Base-by-base conservation (phyloP, 2,113 vertebrate genomes). In the Pangasianodon hypophthalmus region DNA sequence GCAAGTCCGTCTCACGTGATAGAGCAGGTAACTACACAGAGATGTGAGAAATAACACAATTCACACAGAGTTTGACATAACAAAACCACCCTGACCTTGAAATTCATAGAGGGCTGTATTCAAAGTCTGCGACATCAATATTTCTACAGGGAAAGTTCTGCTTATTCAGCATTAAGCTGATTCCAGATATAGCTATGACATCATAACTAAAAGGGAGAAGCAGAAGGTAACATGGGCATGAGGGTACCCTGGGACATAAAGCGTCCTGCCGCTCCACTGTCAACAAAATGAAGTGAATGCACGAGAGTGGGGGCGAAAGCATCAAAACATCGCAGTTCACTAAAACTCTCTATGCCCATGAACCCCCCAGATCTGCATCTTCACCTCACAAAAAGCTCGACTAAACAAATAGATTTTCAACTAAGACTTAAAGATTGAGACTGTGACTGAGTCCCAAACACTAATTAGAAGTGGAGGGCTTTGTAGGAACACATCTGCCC, bases 11-110 rank as follows among this genome's bases (percentile, higher is more conserved):
- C n/a, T 69, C 87, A 58, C 67, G 0, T 16, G 87, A 50, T 6
- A 92, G 37, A 1, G 89, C 58, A 80, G 84, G 60, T 46, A 92
- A 58, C 91, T 92, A 24, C 14, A 87, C 16, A 88, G 18, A 82
- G 69, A 62, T 0, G 52, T 83, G n/a, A 58, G 32, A 41, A 54
- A 46, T 8, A 85, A 46, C 13, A 62, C 32, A 44, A 16, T 10
- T 26, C 24, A 24, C 5, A 62, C 41, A 67, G 26, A 19, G 62
- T 69, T 86, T 26, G 54, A 32, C 50, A 54, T 18, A 32, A 32
- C 24, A 48, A 77, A 54, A 19, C 48, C 37, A n/a, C 2, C 50
- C 0, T 19, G 48, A 82, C 6, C 29, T 52, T 82, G 48, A 44
- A 0, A 29, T 79, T 52, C 10, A 52, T 29, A 80, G 4, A 80